Evolutionary conservation across 2,888 invertebrate species (phyloP).

Genomic region (Machimus atricapillus): DNA sequence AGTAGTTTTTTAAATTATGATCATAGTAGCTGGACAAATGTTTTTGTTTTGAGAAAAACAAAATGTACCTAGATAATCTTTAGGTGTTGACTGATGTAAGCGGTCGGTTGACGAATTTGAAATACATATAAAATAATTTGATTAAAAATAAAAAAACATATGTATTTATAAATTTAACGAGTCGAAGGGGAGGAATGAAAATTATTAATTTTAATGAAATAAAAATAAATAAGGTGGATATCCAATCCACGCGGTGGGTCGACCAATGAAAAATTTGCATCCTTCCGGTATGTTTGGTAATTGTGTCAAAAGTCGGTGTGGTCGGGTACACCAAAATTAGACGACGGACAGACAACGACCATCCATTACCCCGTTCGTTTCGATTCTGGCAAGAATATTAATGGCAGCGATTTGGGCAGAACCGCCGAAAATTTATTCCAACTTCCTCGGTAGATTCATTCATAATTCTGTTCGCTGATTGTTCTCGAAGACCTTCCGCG

Average conservation of each 20-base stretch:
- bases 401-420: not conserved
- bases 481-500: not conserved
- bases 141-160: too few species aligned
- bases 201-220: too few species aligned
- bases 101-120: too few species aligned
- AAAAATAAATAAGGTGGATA: too few species aligned
- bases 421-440: not conserved
- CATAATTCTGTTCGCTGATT: constrained; percentile 16
- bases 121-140: too few species aligned
- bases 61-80: too few species aligned
- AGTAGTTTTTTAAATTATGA: too few species aligned
- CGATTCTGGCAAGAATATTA: not conserved
- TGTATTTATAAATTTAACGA: too few species aligned
- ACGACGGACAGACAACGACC: not conserved
- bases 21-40: too few species aligned
- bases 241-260: not conserved
- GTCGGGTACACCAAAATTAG: not conserved
- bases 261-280: not conserved
- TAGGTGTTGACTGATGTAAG: too few species aligned
- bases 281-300: not conserved
- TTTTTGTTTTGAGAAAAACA: too few species aligned
- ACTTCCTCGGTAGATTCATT: constrained; percentile 17
- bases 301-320: not conserved
- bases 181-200: too few species aligned
- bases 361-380: not conserved